Percentiles rank a stretch among this genome's conserved stretches.
These are phyloP conservation scores for Aspidoscelis tigris DNA, from an alignment of 2,113 vertebrate genomes.

Conservation along the genomic window DNA sequence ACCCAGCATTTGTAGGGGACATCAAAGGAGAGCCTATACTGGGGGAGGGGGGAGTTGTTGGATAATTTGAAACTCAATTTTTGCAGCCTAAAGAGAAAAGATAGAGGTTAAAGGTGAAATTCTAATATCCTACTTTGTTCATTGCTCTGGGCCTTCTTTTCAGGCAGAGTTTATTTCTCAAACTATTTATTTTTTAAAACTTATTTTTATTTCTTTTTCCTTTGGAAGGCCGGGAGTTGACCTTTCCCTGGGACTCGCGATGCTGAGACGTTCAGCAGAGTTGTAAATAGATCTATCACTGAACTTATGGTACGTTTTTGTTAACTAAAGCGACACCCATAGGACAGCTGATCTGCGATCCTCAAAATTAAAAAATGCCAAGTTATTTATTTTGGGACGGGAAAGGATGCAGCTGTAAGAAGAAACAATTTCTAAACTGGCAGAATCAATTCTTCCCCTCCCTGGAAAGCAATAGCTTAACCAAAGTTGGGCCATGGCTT, in stretches of 20 bases:
- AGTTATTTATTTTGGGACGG: too few relatives aligned
- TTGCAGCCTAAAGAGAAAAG: neutral
- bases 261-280: neutral
- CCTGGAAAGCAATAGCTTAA: too few relatives aligned
- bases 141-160: too few relatives aligned
- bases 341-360: neutral
- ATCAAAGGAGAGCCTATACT: neutral
- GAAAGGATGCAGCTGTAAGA: too few relatives aligned
- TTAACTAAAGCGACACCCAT: too few relatives aligned
- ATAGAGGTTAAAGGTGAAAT: neutral
- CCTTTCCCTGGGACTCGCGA: too few relatives aligned
- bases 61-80: neutral
- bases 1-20: neutral
- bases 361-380: neutral
- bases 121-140: neutral
- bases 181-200: too few relatives aligned
- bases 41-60: neutral
- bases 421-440: too few relatives aligned
- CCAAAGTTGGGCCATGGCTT: too few relatives aligned
- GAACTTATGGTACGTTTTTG: neutral
- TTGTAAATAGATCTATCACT: neutral
- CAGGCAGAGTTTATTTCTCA: neutral
- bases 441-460: too few relatives aligned
- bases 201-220: too few relatives aligned
- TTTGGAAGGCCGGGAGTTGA: neutral